Conservation (phyloP, 2,888 invertebrate species). For the Habrosyne pyritoides region DNA sequence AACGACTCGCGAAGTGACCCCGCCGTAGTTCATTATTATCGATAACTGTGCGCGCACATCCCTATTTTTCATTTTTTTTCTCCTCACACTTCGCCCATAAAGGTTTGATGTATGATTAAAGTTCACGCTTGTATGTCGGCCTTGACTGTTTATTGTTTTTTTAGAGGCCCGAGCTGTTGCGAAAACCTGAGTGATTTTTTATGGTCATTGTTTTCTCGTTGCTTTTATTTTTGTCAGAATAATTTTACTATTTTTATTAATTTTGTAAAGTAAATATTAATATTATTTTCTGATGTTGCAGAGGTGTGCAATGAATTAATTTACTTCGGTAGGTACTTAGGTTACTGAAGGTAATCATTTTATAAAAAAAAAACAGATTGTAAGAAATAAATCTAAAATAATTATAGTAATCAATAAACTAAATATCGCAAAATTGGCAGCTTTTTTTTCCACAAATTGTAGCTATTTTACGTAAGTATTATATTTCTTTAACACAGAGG, state of each 20-base stretch:
- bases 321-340: too few species aligned
- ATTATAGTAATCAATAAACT: too few species aligned
- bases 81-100: conserved; percentile 50
- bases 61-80: conserved; percentile 52
- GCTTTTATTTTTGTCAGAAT: not conserved
- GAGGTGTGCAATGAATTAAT: too few species aligned
- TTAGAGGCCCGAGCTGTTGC: not conserved
- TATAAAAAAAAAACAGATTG: too few species aligned
- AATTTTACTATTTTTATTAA: not conserved
- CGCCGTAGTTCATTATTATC: conserved; percentile 73
- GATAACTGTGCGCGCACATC: conserved; percentile 58
- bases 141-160: not conserved
- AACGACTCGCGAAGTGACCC: conserved; percentile 55
- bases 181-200: not conserved
- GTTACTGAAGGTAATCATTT: too few species aligned
- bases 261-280: not conserved
- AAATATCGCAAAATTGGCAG: too few species aligned
- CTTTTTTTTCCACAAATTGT: too few species aligned
- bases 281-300: too few species aligned
- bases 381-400: too few species aligned
- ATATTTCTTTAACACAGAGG: too few species aligned
- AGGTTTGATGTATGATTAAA: conserved; percentile 65
- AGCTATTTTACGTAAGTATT: too few species aligned
- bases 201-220: not conserved
- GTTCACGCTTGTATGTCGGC: conserved; percentile 42